A percentile compares a stretch with the other conserved stretches of the same genome.
Conservation (phyloP, 2,888 invertebrate species). For the Cryptus armator region DNA sequence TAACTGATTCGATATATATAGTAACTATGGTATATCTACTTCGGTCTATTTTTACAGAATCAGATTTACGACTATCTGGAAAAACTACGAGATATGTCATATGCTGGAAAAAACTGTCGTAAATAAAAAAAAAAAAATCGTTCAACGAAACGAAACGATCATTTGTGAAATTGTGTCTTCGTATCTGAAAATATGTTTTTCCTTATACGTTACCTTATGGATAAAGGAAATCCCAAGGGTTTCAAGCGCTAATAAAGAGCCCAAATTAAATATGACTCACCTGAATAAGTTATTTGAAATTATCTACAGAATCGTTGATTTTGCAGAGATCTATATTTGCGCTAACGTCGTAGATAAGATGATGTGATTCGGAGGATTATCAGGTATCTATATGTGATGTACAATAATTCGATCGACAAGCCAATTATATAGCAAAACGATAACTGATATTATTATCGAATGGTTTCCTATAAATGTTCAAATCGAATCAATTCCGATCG, state of each 20-base stretch:
- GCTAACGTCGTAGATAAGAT: too few species aligned
- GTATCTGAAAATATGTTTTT: neutral
- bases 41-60: too few species aligned
- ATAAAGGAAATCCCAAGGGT: neutral
- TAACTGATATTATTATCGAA: too few species aligned
- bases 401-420: too few species aligned
- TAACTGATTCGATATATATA: neutral
- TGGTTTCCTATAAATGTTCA: neutral
- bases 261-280: neutral
- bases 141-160: neutral
- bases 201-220: neutral
- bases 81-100: neutral
- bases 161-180: neutral
- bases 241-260: neutral
- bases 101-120: neutral
- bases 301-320: neutral
- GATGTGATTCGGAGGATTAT: too few species aligned
- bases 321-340: neutral
- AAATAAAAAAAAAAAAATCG: neutral
- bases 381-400: too few species aligned
- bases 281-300: neutral
- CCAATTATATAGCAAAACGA: too few species aligned
- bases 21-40: too few species aligned
- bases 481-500: neutral
- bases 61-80: neutral